Conservation (phyloP, 2,113 vertebrate species). For the Ictalurus furcatus region DNA sequence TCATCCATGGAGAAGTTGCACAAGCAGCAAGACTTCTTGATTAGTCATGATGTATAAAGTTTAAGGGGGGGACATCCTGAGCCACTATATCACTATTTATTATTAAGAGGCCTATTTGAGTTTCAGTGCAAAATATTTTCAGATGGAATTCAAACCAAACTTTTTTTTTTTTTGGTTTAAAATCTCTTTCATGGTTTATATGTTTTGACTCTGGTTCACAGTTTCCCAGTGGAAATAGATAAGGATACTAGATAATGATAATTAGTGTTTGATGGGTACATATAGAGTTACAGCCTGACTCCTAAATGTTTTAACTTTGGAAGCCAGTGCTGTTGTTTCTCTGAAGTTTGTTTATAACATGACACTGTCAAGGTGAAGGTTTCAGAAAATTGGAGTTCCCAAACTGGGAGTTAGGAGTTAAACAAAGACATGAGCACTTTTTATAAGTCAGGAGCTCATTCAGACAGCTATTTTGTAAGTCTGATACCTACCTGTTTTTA, state of each 20-base stretch:
- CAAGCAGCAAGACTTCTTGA: not conserved
- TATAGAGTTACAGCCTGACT: not conserved
- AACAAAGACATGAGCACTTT: not conserved
- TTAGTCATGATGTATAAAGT: conserved; percentile 17
- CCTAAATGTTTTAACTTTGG: not conserved
- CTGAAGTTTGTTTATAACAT: not conserved
- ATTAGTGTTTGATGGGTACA: not conserved
- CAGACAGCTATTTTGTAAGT: not conserved
- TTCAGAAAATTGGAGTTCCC: not conserved
- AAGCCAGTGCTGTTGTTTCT: not conserved
- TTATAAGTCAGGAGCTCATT: not conserved
- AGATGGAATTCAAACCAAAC: too few relatives aligned
- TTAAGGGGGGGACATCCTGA: not conserved
- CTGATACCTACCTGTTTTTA: not conserved
- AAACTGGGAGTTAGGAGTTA: not conserved
- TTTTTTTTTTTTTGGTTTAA: too few relatives aligned
- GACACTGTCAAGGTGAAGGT: not conserved
- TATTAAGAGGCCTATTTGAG: not conserved
- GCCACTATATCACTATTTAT: not conserved
- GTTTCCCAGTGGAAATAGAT: not conserved
- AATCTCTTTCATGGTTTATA: not conserved
- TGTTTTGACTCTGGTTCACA: not conserved
- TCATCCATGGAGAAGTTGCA: conserved; percentile 44
- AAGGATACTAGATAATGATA: too few relatives aligned
- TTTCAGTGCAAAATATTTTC: not conserved